Evolutionary conservation across 2,888 invertebrate genomes (phyloP), one percentile per base, ranked within the genome.

Genomic region (Tenodera sinensis): DNA sequence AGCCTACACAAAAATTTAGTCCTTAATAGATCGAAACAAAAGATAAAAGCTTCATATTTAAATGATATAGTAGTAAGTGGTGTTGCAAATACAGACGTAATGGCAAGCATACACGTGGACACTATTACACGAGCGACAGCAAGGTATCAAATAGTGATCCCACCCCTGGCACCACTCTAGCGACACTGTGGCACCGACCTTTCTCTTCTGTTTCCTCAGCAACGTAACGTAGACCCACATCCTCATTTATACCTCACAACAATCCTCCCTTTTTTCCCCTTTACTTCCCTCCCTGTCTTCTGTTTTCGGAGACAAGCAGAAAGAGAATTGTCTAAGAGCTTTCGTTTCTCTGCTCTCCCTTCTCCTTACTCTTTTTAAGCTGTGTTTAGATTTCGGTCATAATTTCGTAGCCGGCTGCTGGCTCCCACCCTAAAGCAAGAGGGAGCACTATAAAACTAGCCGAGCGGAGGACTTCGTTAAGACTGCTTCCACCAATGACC

Each of bases 341-440:
- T 25, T 25, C 27, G 27, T 15, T 42, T 84, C 28, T 47, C 85
- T 86, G 28, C 14, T 85, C 54, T 71, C 54, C 54, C 25, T 71
- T 25, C 54, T 54, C 54, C 54, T 25, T 27, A 15, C 28, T 54
- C 54, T 20, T 85, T 54, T 4, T 84, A 20, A 28, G 27, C 71
- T 30, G n/a, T 85, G 71, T 85, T 85, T 85, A 47, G 84, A 84
- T 30, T 84, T 84, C 84, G 84, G 28, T 84, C 85, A 71, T 47
- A 85, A 85, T 85, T 12, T 27, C 71, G 28, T 27, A 28, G 42
- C 84, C 34, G 34, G 84, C 42, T 84, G 84, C 4, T 47, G 25
- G 28, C 71, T 42, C 28, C 20, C 28, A n/a, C 28, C 84, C 54
- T 71, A 71, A 71, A 71, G 54, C 54, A 71, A 71, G 54, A 71